A percentile compares a stretch with the other conserved stretches of the same genome.
Conservation (phyloP, 1,140 invertebrate genomes). For the Aporrectodea caliginosa region DNA sequence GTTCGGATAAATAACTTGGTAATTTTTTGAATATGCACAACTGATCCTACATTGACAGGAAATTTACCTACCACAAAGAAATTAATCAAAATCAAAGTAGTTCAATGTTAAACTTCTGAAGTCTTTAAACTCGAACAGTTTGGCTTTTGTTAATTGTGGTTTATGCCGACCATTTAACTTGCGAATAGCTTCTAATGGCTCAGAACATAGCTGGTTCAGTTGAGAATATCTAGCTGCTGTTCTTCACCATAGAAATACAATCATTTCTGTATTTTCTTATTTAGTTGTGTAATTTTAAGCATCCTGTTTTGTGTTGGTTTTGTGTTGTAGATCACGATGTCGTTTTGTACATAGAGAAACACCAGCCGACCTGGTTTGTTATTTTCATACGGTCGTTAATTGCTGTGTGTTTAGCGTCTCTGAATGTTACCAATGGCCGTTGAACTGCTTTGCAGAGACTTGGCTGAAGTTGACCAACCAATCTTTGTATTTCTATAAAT, state of each 20-base stretch:
- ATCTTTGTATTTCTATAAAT: too few species aligned
- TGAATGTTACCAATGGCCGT: too few species aligned
- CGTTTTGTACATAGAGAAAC: slow-evolving; percentile 43
- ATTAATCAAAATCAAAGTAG: too few species aligned
- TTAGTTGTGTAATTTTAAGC: too few species aligned
- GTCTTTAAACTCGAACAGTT: not conserved
- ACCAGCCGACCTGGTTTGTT: slow-evolving; percentile 47
- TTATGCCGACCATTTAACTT: not conserved
- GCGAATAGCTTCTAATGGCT: not conserved
- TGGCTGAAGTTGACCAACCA: too few species aligned
- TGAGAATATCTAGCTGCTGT: not conserved
- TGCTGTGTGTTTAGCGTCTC: too few species aligned
- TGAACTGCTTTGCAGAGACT: too few species aligned
- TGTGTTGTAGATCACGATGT: slow-evolving; percentile 40
- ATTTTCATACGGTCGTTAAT: too few species aligned
- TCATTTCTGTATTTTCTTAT: not conserved
- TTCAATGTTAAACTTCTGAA: too few species aligned
- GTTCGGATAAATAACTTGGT: not conserved
- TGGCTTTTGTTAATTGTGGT: not conserved
- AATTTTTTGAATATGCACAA: not conserved
- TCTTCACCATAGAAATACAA: not conserved
- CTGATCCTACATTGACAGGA: too few species aligned
- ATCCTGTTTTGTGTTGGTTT: slow-evolving; percentile 14
- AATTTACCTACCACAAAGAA: too few species aligned
- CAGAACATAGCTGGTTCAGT: not conserved